Evolutionary conservation across 2,113 vertebrate species (phyloP).

Genomic region (Callionymus lyra): DNA sequence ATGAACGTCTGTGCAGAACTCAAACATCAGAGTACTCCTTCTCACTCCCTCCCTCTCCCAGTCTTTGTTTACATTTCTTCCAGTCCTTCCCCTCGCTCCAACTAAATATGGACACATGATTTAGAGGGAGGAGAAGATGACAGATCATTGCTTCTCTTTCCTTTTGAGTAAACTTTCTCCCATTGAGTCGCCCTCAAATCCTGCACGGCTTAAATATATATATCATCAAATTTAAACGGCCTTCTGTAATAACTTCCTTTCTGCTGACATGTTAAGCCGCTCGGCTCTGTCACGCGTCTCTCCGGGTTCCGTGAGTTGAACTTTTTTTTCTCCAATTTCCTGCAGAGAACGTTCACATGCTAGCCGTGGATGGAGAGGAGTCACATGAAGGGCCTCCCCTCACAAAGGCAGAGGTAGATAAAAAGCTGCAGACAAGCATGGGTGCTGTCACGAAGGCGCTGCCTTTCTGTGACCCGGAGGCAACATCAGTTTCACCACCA

Average conservation of each 20-base stretch:
- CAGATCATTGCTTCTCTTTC: conserved; percentile 37
- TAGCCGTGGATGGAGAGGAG: conserved; percentile 43
- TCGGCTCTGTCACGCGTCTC: conserved; percentile 26
- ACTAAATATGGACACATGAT: conserved; percentile 71
- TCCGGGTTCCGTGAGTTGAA: conserved; percentile 12
- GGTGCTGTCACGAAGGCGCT: conserved; percentile 60
- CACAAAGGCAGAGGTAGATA: conserved; percentile 59
- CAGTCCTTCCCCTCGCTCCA: conserved; percentile 61
- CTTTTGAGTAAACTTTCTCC: conserved; percentile 18
- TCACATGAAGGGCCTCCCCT: conserved; percentile 60
- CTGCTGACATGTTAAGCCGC: conserved; percentile 8
- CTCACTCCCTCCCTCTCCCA: conserved; percentile 45
- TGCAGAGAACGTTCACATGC: conserved; percentile 56
- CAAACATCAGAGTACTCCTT: conserved; percentile 31
- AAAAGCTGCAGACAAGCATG: conserved; percentile 51
- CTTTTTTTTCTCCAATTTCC: conserved; percentile 33
- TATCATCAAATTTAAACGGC: no score
- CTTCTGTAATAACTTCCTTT: conserved; percentile 1
- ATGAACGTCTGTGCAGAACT: conserved; percentile 14
- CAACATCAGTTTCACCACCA: conserved; percentile 24
- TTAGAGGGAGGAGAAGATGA: conserved; percentile 51
- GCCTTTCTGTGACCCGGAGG: conserved; percentile 58
- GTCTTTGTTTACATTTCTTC: conserved; percentile 67
- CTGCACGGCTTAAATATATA: background rate
- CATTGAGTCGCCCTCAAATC: conserved; percentile 18